A percentile compares a stretch with the other conserved stretches of the same genome.
Conservation (phyloP, 2,113 vertebrate species). For the Ursus arctos region DNA sequence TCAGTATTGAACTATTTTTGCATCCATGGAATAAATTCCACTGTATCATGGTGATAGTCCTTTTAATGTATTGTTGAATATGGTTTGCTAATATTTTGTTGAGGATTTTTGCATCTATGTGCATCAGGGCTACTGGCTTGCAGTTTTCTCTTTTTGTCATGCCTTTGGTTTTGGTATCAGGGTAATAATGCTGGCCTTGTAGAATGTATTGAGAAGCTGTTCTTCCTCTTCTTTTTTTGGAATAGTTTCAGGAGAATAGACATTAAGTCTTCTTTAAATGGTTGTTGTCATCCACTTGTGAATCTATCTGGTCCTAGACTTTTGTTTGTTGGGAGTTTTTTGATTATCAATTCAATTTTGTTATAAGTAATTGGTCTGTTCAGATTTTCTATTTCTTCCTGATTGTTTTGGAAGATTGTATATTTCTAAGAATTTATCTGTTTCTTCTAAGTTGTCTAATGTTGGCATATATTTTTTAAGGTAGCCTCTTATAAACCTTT, state of each 20-base stretch:
- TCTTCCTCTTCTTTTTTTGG: background rate
- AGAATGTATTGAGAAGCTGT: background rate
- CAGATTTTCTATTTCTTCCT: background rate
- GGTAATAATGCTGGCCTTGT: background rate
- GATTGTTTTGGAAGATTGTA: background rate
- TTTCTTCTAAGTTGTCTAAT: background rate
- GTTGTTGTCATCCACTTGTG: background rate
- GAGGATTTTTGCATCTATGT: background rate
- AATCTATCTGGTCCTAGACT: background rate
- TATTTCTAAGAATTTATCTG: background rate
- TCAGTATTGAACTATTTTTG: background rate
- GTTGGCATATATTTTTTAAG: background rate
- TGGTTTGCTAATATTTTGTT: background rate
- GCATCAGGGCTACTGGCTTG: background rate
- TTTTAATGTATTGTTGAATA: background rate
- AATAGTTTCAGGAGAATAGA: background rate
- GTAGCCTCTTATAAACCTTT: background rate
- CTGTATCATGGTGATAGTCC: background rate
- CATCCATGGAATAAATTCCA: background rate
- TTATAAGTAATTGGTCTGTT: background rate
- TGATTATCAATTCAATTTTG: background rate
- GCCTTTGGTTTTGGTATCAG: background rate
- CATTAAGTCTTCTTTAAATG: background rate
- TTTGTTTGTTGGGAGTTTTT: background rate
- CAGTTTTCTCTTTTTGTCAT: background rate